Evolutionary conservation across 2,797 vertebrate genomes (phyloP), one percentile per base, ranked within the genome.

Genomic region (Spinus olivaceus): DNA sequence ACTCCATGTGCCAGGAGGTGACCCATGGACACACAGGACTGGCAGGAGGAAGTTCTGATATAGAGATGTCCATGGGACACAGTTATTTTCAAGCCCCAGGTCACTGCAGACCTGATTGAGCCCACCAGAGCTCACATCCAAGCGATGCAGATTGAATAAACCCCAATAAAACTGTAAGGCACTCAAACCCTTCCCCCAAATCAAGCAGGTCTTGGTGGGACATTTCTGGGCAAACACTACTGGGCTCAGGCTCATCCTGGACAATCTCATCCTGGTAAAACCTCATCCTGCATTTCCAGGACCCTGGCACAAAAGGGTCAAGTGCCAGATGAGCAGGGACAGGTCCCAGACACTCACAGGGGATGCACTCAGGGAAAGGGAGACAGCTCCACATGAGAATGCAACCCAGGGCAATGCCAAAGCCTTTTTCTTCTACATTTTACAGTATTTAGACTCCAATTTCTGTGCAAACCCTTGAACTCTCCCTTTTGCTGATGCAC

Each of bases 101-200:
- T 39, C 66, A 39, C 61, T 16, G 7, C 35, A 65, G 53, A 12
- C n/a, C 42, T 32, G 54, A 44, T 1, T 3, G 12, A 23, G 25
- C 39, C 70, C 47, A 21, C 27, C 25, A 44, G 37, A 22, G 19
- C 41, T 37, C 9, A 10, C 1, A 21, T 2, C 28, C 16, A 8
- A 42, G 66, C 0, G 30, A 56, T 14, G 41, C 9, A 8, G 20
- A 9, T 20, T 4, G 32, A 92, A 86, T 6, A 12, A 61, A 4
- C 28, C 32, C 41, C 51, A 54, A 2, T 2, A 12, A 25, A 65
- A 25, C 0, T 4, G 8, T 2, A 2, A n/a, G 27, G 54, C 5
- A 6, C 42, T 42, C 28, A 19, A 37, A 77, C 7, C 13, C 71
- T 46, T 14, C 9, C n/a, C 28, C 18, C 44, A 72, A 41, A 35